phyloP scores from a whole-genome alignment of 1,140 invertebrate genomes.

The Onthophagus taurus region DNA sequence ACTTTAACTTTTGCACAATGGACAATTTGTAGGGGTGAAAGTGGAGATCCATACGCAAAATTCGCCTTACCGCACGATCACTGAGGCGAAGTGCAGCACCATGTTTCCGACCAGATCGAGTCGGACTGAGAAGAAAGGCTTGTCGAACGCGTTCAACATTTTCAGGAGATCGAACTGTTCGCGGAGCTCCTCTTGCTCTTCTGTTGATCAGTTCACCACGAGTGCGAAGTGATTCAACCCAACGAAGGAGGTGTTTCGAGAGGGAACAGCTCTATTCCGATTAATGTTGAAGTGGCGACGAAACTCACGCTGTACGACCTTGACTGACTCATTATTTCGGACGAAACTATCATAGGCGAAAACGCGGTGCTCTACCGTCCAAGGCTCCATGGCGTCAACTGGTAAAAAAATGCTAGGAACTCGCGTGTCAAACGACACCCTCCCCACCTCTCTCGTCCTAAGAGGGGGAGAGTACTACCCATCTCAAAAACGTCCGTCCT shows the following conservation, averaged over 20 bases:
- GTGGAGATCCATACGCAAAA: constrained; percentile 13
- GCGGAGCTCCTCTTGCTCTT: constrained; percentile 14
- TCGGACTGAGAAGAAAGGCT: constrained; percentile 8
- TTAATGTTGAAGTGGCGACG: constrained; percentile 11
- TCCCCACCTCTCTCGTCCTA: neutral
- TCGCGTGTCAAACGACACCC: neutral
- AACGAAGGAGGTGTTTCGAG: constrained; percentile 11
- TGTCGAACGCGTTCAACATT: constrained; percentile 12
- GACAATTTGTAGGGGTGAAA: constrained; percentile 10
- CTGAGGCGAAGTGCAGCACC: constrained; percentile 9
- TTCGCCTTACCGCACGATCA: constrained; percentile 11
- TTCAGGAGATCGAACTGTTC: constrained; percentile 16
- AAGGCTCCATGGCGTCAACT: constrained; percentile 7
- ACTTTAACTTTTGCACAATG: constrained; percentile 7
- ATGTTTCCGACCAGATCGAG: constrained; percentile 14
- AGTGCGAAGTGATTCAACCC: constrained; percentile 18
- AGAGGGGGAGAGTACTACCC: neutral
- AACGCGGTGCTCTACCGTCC: constrained; percentile 10
- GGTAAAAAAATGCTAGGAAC: neutral
- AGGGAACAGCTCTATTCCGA: constrained; percentile 6
- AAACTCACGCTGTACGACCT: constrained; percentile 6
- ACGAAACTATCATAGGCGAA: constrained; percentile 12
- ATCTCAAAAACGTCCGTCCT: constrained; percentile 2
- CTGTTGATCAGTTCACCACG: constrained; percentile 16
- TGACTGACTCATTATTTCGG: constrained; percentile 8